These are phyloP conservation scores for Alcis repandata DNA, from an alignment of 2,888 invertebrate species.

Conservation along the genomic window DNA sequence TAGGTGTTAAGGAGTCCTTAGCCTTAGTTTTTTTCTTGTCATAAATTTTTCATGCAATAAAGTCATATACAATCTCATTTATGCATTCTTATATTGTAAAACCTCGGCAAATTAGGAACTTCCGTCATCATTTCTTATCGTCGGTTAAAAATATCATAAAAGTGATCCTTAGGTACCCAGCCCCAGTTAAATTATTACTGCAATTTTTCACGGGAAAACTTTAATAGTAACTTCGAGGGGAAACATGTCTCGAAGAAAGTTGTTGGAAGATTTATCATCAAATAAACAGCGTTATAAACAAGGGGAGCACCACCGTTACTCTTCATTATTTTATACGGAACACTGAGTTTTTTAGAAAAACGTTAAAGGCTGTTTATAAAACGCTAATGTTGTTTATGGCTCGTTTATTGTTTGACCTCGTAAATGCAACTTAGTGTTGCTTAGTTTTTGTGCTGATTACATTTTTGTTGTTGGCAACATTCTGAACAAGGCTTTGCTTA, in stretches of 20 bases:
- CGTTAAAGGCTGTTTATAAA: neutral
- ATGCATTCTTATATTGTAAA: neutral
- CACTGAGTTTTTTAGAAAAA: slow-evolving; percentile 31
- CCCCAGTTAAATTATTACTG: slow-evolving; percentile 76
- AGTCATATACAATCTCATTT: no score
- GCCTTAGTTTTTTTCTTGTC: no score
- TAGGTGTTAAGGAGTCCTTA: no score
- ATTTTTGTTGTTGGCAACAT: neutral
- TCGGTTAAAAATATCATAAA: neutral
- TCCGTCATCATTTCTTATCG: neutral
- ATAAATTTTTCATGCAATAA: no score
- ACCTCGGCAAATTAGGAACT: neutral
- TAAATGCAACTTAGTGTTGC: slow-evolving; percentile 29
- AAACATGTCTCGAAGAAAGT: slow-evolving; percentile 61
- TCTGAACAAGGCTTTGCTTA: no score
- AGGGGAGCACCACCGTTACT: slow-evolving; percentile 48
- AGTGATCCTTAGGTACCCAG: slow-evolving; percentile 41
- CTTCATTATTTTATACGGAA: slow-evolving; percentile 55
- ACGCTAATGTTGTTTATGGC: slow-evolving; percentile 53
- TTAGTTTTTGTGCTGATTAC: neutral
- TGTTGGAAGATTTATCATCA: slow-evolving; percentile 59
- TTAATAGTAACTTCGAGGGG: slow-evolving; percentile 65
- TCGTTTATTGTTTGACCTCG: slow-evolving; percentile 53
- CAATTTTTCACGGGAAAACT: slow-evolving; percentile 80
- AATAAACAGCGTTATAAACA: slow-evolving; percentile 62